These are phyloP conservation scores for Mastomys coucha DNA, from an alignment of 2,113 vertebrate species.

Conservation along the genomic window DNA sequence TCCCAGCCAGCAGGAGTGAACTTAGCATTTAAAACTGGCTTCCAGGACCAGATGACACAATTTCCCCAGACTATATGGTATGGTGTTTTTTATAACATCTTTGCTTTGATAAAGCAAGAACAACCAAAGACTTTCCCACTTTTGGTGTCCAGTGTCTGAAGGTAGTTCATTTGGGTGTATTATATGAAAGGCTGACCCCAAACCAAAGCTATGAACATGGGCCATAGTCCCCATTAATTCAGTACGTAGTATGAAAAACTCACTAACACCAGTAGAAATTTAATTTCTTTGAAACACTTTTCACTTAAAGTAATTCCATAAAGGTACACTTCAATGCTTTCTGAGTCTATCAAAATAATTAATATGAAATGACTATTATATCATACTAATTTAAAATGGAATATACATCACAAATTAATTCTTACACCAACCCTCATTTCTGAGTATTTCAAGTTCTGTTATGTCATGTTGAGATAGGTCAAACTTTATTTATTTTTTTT, in stretches of 20 bases:
- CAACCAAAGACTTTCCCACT: neutral
- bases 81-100: neutral
- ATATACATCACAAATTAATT: conserved; percentile 32
- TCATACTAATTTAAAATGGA: neutral
- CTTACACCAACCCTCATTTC: neutral
- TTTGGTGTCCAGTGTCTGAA: neutral
- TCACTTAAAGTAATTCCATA: neutral
- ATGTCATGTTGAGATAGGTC: conserved; percentile 31
- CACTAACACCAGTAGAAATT: neutral
- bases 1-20: neutral
- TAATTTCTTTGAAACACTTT: conserved; percentile 2
- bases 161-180: neutral
- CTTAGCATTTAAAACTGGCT: neutral
- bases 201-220: neutral
- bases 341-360: conserved; percentile 14
- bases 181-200: neutral
- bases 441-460: conserved; percentile 36
- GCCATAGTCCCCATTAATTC: neutral
- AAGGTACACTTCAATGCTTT: neutral
- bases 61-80: neutral
- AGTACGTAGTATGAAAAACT: neutral
- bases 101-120: neutral
- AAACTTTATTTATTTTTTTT: neutral
- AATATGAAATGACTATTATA: neutral
- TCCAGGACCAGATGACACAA: neutral